Conservation (phyloP, 2,888 invertebrate species). For the Agrotis puta region DNA sequence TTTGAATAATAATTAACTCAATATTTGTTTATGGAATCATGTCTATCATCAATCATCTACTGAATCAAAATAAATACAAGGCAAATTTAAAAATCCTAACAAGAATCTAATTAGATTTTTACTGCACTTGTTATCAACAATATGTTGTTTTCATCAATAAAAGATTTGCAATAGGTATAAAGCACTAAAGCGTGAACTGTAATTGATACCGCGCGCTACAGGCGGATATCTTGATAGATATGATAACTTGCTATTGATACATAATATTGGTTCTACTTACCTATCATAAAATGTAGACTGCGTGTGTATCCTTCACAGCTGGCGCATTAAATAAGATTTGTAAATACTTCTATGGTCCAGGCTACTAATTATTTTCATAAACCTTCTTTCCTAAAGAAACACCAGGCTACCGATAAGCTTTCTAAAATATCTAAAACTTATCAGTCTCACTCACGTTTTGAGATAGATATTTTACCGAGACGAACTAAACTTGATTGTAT, state of each 20-base stretch:
- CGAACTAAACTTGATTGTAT: slow-evolving; percentile 27
- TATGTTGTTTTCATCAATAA: slow-evolving; percentile 7
- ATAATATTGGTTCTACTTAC: slow-evolving; percentile 64
- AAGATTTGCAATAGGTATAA: slow-evolving; percentile 41
- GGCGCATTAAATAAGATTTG: slow-evolving; percentile 59
- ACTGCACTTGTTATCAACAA: neutral
- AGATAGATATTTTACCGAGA: slow-evolving; percentile 31
- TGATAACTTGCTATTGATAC: slow-evolving; percentile 63
- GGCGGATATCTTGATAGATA: slow-evolving; percentile 63
- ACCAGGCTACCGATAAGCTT: slow-evolving; percentile 58
- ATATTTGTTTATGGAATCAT: neutral
- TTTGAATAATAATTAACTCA: neutral
- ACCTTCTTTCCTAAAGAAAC: slow-evolving; percentile 29
- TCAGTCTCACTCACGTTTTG: slow-evolving; percentile 62
- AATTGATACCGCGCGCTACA: slow-evolving; percentile 55
- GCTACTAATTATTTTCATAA: slow-evolving; percentile 9
- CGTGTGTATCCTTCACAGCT: slow-evolving; percentile 58
- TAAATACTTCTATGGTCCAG: slow-evolving; percentile 17
- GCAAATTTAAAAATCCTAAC: slow-evolving; percentile 3
- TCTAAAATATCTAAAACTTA: slow-evolving; percentile 60
- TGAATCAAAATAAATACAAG: neutral
- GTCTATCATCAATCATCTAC: neutral
- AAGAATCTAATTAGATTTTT: slow-evolving; percentile 44
- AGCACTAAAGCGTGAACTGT: slow-evolving; percentile 61
- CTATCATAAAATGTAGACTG: slow-evolving; percentile 74